phyloP scores from a whole-genome alignment of 2,113 vertebrate species.

The Turnix velox region DNA sequence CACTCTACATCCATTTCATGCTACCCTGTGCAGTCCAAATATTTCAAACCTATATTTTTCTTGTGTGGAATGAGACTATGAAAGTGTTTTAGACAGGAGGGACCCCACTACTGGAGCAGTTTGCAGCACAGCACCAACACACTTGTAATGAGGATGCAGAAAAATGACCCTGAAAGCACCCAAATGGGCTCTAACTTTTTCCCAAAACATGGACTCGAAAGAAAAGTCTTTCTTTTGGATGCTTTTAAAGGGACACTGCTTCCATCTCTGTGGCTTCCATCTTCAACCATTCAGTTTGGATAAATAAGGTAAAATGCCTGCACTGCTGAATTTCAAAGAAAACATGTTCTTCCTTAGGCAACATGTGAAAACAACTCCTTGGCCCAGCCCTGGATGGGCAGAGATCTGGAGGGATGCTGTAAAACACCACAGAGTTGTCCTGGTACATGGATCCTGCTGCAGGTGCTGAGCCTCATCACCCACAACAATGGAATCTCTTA shows the following conservation, averaged over 20 bases:
- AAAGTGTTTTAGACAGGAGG: rapidly evolving
- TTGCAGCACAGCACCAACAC: rapidly evolving
- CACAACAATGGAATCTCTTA: neutral
- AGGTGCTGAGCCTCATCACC: rapidly evolving
- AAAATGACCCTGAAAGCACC: neutral
- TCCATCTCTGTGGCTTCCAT: neutral
- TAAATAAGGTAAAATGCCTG: neutral
- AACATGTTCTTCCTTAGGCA: neutral
- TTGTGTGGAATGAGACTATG: neutral
- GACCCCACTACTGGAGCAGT: rapidly evolving
- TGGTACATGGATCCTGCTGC: neutral
- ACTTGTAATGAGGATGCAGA: neutral
- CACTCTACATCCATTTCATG: neutral
- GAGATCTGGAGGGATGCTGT: neutral
- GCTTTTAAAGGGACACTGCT: neutral
- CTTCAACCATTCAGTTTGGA: neutral
- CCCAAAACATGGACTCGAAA: neutral
- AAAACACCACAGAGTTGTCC: neutral
- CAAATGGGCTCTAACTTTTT: neutral
- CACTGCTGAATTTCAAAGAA: neutral
- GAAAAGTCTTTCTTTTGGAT: neutral
- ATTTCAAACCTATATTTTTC: neutral
- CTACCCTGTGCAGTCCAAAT: neutral
- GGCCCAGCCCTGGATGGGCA: neutral
- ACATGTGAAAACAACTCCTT: neutral